Percentiles rank a stretch among this genome's conserved stretches.
phyloP scores from a whole-genome alignment of 2,888 invertebrate species.

The Eristalinus sepulchralis region DNA sequence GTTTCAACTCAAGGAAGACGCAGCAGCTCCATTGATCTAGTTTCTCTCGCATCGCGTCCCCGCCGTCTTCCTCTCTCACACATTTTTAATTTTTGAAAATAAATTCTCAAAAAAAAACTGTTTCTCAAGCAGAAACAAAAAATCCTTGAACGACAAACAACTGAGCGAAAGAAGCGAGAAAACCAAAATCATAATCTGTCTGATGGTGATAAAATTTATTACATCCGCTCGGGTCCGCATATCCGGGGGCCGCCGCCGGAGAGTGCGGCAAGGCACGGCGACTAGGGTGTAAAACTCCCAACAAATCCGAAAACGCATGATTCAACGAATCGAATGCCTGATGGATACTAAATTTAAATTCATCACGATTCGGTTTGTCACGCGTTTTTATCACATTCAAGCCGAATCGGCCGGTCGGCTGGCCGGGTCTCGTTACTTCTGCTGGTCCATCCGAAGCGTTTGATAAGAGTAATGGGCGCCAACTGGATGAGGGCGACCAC shows the following conservation, averaged over 20 bases:
- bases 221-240: slow-evolving; percentile 60
- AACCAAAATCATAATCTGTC: slow-evolving; percentile 17
- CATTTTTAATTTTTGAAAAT: background rate
- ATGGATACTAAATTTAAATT: slow-evolving; percentile 53
- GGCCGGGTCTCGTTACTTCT: background rate
- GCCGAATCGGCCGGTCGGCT: slow-evolving; percentile 36
- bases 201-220: slow-evolving; percentile 58
- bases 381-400: slow-evolving; percentile 40
- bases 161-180: background rate
- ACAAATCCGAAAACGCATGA: slow-evolving; percentile 45
- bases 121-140: background rate
- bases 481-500: background rate
- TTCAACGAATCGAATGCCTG: slow-evolving; percentile 35
- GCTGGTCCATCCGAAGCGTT: background rate
- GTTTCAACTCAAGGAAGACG: background rate
- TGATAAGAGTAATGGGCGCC: slow-evolving; percentile 2
- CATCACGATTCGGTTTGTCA: slow-evolving; percentile 41
- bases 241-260: slow-evolving; percentile 1
- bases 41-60: background rate
- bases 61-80: background rate
- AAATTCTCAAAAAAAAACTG: background rate
- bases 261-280: background rate
- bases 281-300: background rate
- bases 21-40: slow-evolving; percentile 7
- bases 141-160: slow-evolving; percentile 27